These are phyloP conservation scores for Laterallus jamaicensis DNA, from an alignment of 2,113 vertebrate species.

Conservation along the genomic window DNA sequence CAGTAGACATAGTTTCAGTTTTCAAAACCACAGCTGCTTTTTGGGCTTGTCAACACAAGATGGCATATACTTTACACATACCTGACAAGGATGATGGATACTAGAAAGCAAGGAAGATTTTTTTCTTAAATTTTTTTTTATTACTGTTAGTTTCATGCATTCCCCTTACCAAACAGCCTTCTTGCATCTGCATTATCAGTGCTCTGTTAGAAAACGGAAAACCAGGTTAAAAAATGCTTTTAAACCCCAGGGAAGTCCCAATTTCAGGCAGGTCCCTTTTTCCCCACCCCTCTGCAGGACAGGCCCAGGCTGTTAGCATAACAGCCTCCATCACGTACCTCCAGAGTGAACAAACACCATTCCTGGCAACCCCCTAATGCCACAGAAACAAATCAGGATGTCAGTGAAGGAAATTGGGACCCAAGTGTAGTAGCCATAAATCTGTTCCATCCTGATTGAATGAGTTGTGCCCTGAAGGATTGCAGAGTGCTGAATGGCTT, in stretches of 20 bases:
- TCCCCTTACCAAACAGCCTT: not conserved
- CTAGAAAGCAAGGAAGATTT: not conserved
- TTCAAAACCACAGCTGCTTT: slow-evolving; percentile 53
- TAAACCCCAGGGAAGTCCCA: not conserved
- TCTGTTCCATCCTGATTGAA: slow-evolving; percentile 51
- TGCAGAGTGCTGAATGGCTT: slow-evolving; percentile 41
- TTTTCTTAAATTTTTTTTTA: not conserved
- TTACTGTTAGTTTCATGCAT: not conserved
- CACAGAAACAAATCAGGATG: slow-evolving; percentile 68
- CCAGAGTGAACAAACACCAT: not conserved
- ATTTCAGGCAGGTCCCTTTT: not conserved
- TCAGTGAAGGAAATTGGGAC: slow-evolving; percentile 62
- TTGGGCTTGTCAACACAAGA: slow-evolving; percentile 73
- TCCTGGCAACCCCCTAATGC: slow-evolving; percentile 21
- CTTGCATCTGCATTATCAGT: not conserved
- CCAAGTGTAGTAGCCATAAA: slow-evolving; percentile 42
- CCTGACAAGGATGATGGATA: slow-evolving; percentile 66
- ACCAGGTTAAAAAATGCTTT: not conserved
- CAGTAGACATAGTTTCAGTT: not conserved
- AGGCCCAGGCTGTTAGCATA: not conserved
- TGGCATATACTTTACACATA: slow-evolving; percentile 74
- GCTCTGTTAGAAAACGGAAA: not conserved
- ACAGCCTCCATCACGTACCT: not conserved
- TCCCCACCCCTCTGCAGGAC: not conserved
- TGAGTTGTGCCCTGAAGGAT: slow-evolving; percentile 52